These are phyloP conservation scores for Penaeus monodon DNA, from an alignment of 2,888 invertebrate species.

Conservation along the genomic window DNA sequence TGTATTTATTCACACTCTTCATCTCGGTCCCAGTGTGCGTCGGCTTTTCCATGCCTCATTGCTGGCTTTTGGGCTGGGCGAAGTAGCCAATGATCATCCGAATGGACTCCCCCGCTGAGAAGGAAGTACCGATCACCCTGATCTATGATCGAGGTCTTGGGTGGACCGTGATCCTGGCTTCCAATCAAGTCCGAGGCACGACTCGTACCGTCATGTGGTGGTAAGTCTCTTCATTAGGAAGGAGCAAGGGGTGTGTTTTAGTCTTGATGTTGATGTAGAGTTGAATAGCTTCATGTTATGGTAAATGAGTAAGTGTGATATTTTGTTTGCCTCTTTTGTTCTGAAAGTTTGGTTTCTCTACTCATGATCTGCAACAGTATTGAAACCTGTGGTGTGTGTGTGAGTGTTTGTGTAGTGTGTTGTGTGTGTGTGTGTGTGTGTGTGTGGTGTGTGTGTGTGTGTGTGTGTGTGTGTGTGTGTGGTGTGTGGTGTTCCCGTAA, in stretches of 20 bases:
- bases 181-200: slow-evolving; percentile 80
- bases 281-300: no score
- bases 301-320: no score
- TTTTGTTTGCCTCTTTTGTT: no score
- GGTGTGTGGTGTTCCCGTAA: background rate
- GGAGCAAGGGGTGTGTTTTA: no score
- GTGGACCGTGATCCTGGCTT: slow-evolving; percentile 88
- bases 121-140: slow-evolving; percentile 85
- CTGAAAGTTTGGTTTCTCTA: background rate
- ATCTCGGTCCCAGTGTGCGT: slow-evolving; percentile 79
- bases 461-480: background rate
- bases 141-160: slow-evolving; percentile 94
- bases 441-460: background rate
- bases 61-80: slow-evolving; percentile 93
- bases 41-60: slow-evolving; percentile 91
- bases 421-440: background rate
- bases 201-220: slow-evolving; percentile 83
- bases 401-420: no score
- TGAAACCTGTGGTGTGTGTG: background rate
- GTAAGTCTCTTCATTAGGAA: slow-evolving; percentile 72
- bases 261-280: no score
- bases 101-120: slow-evolving; percentile 78
- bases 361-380: no score
- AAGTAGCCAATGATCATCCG: slow-evolving; percentile 92
- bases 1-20: background rate